These are phyloP conservation scores for Meloe dianella DNA, from an alignment of 2,888 invertebrate genomes.

Conservation along the genomic window DNA sequence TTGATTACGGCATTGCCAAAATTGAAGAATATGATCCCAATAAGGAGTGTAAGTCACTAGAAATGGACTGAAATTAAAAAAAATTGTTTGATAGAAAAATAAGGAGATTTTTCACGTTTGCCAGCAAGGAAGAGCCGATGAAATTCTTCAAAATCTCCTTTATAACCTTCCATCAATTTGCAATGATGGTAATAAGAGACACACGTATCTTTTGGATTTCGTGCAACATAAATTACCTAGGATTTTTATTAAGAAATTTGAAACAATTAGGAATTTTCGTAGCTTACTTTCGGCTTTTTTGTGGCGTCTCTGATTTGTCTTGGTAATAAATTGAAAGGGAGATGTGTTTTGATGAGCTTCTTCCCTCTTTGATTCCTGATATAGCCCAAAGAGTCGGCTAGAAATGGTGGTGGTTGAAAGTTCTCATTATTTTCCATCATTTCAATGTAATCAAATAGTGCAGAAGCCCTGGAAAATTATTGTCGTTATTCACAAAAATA, in stretches of 20 bases:
- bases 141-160: conserved; percentile 64
- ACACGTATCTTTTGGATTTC: conserved; percentile 75
- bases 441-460: conserved; percentile 57
- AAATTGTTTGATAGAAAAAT: background rate
- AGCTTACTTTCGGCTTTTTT: conserved; percentile 54
- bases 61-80: conserved; percentile 18
- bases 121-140: conserved; percentile 68
- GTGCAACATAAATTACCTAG: conserved; percentile 72
- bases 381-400: conserved; percentile 46
- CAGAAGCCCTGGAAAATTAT: conserved; percentile 50
- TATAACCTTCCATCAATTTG: conserved; percentile 64
- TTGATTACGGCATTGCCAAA: conserved; percentile 46
- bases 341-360: conserved; percentile 66
- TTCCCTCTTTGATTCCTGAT: conserved; percentile 38
- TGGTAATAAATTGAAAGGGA: conserved; percentile 68
- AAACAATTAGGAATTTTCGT: conserved; percentile 8
- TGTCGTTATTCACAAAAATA: conserved; percentile 14
- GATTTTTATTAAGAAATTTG: conserved; percentile 7
- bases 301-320: conserved; percentile 55
- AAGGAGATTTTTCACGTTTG: conserved; percentile 58
- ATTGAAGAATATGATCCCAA: conserved; percentile 51
- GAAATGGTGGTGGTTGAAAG: conserved; percentile 45
- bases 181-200: conserved; percentile 75
- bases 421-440: conserved; percentile 49
- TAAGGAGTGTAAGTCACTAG: conserved; percentile 51